Conservation (phyloP, 2,888 invertebrate species). For the Oligia strigilis region DNA sequence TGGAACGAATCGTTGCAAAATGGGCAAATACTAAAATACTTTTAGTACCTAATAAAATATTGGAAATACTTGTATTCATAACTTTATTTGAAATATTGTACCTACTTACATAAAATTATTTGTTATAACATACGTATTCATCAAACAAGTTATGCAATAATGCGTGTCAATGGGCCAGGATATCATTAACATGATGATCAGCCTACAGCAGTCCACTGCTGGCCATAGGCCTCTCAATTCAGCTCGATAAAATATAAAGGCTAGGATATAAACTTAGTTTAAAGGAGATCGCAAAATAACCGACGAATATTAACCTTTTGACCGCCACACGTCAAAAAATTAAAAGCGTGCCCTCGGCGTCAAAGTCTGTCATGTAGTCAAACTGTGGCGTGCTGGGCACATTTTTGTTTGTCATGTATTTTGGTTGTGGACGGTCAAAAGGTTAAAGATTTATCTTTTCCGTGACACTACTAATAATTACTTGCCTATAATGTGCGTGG, state of each 20-base stretch:
- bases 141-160: not conserved
- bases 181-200: not conserved
- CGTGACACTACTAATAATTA: not conserved
- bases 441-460: not conserved
- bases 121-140: not conserved
- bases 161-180: not conserved
- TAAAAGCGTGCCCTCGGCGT: too few relatives aligned
- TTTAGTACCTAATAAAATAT: constrained; percentile 2
- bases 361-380: too few relatives aligned
- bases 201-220: not conserved
- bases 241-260: not conserved
- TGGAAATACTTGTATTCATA: not conserved
- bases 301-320: not conserved
- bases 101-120: not conserved
- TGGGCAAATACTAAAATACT: constrained; percentile 7
- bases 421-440: too few relatives aligned
- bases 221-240: not conserved
- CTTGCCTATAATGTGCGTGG: not conserved
- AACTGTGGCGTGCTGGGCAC: too few relatives aligned
- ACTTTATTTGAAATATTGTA: too few relatives aligned
- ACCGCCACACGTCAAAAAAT: too few relatives aligned
- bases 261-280: not conserved
- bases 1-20: not conserved
- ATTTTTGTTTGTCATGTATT: too few relatives aligned
- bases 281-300: not conserved